Percentiles rank a stretch among this genome's conserved stretches.
These are phyloP conservation scores for Dolichomitus sp. DNA, from an alignment of 2,888 invertebrate species.

Conservation along the genomic window DNA sequence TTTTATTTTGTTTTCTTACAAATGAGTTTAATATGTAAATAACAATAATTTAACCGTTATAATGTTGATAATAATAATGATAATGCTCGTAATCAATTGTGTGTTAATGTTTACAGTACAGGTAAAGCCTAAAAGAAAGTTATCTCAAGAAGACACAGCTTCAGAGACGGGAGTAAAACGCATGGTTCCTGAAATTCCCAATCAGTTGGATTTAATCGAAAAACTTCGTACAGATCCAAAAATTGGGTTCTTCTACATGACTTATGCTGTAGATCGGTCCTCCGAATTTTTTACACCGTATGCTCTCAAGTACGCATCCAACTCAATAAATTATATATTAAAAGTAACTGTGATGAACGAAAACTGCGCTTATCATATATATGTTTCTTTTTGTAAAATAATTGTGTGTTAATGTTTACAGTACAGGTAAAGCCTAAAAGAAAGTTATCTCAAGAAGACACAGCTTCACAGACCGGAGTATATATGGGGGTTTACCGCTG, in stretches of 20 bases:
- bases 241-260: conserved; percentile 92
- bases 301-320: conserved; percentile 89
- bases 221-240: conserved; percentile 88
- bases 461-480: not conserved
- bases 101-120: conserved; percentile 44
- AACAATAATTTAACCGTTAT: not conserved
- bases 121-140: conserved; percentile 49
- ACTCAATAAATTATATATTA: not conserved
- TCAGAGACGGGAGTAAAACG: not conserved
- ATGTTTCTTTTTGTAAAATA: not conserved
- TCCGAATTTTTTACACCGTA: conserved; percentile 93
- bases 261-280: conserved; percentile 91
- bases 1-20: not conserved
- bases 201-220: conserved; percentile 85
- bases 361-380: too few relatives aligned
- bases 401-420: conserved; percentile 20
- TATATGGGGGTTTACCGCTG: too few relatives aligned
- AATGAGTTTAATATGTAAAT: not conserved
- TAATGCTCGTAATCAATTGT: not conserved
- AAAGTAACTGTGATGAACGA: too few relatives aligned
- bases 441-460: conserved; percentile 13
- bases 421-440: conserved; percentile 56
- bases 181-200: conserved; percentile 75
- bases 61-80: not conserved
- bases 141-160: not conserved